A percentile compares a stretch with the other conserved stretches of the same genome.
phyloP scores from a whole-genome alignment of 2,888 invertebrate genomes.

The Teleogryllus oceanicus region DNA sequence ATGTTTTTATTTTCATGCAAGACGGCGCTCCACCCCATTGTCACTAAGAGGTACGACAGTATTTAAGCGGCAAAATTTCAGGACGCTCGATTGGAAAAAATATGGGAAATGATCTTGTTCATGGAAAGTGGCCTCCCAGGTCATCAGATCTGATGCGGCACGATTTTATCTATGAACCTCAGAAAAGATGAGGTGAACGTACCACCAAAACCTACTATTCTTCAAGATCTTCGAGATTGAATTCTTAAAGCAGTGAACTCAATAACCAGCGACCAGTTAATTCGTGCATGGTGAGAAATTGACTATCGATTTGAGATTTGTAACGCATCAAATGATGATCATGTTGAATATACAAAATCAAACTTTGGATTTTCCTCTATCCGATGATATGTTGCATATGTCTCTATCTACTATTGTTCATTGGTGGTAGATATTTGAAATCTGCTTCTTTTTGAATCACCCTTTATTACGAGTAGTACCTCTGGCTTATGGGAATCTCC shows the following conservation, averaged over 20 bases:
- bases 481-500: too few species aligned
- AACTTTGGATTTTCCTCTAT: background rate
- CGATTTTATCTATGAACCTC: too few species aligned
- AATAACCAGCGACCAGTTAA: conserved; percentile 19
- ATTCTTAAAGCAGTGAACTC: conserved; percentile 21
- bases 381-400: background rate
- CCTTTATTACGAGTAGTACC: too few species aligned
- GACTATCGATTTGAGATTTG: background rate
- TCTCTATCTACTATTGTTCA: background rate
- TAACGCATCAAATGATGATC: background rate
- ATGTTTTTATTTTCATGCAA: too few species aligned
- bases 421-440: background rate
- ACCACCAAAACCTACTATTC: background rate
- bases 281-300: conserved; percentile 11
- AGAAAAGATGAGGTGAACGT: background rate
- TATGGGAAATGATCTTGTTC: background rate
- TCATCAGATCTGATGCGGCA: background rate
- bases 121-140: background rate
- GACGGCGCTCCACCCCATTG: too few species aligned
- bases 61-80: background rate
- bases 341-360: background rate
- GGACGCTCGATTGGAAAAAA: background rate
- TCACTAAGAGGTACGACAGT: too few species aligned
- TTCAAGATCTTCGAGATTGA: conserved; percentile 18
- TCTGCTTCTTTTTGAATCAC: background rate